Evolutionary conservation across 2,797 vertebrate genomes (phyloP), one percentile per base, ranked within the genome.

Genomic region (Chromobotia macracanthus): DNA sequence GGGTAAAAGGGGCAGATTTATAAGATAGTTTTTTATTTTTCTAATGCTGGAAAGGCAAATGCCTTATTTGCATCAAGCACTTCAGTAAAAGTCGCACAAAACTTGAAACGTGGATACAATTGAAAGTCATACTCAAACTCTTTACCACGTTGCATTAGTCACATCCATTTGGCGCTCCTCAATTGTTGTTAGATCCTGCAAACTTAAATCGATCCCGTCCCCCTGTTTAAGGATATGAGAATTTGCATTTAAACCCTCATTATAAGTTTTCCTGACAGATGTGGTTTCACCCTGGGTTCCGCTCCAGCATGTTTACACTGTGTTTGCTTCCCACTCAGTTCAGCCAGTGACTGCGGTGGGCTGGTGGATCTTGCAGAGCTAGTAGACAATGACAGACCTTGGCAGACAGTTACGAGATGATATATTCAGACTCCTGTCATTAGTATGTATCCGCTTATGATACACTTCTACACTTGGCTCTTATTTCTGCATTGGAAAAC

Each of bases 41-140:
- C 78, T 87, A 69, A 72, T 23, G 72, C 41, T 85, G 48, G 88
- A 84, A 88, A 88, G 84, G 75, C 41, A 88, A 88, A 80, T 87
- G 82, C 84, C 83, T 79, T 81, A 84, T 81, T 81, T 82, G 46
- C 77, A 73, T 65, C 73, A 46, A 55, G 61, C 50, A 41, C 31
- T 61, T 50, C 55, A 18, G 25, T 18, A 18, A 50, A 35, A 41
- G 72, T 50, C 8, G 15, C 28, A 11, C 11, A 35, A 72, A 64
- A 44, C 79, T 81, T 82, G 86, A 87, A 85, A 75, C 44, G 80
- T 66, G 86, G 85, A 89, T 86, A 41, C 10, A 28, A 85, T 85
- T 87, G 18, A 64, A 21, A 72, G 87, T 87, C 79, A 87, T 83
- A 83, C 84, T 77, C 66, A 60, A 56, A 70, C 63, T 70, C 75